Percentiles rank a stretch among this genome's conserved stretches.
These are phyloP conservation scores for Cepaea hortensis DNA, from an alignment of 2,888 invertebrate species.

Conservation along the genomic window DNA sequence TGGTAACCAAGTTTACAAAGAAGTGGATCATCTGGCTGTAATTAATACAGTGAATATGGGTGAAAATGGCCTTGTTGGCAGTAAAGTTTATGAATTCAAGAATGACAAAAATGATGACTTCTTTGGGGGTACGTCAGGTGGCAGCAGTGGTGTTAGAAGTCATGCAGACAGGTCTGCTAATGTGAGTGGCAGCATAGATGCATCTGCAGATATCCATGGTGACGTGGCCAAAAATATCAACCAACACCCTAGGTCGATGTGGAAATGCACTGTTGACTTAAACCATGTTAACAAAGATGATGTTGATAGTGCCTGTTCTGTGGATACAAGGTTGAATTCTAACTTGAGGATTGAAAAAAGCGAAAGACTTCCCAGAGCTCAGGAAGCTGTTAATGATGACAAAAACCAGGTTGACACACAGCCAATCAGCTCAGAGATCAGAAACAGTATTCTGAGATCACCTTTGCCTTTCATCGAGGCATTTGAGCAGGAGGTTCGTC, in stretches of 20 bases:
- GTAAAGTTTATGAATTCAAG: background rate
- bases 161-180: background rate
- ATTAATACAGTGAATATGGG: background rate
- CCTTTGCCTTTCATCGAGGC: constrained; percentile 22
- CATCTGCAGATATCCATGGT: background rate
- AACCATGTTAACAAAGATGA: background rate
- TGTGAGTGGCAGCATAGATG: background rate
- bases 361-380: background rate
- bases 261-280: background rate
- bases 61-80: too few relatives aligned
- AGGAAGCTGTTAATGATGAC: background rate
- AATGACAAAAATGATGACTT: background rate
- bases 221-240: background rate
- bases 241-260: background rate
- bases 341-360: background rate
- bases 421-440: background rate
- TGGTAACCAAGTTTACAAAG: background rate
- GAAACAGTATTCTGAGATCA: background rate
- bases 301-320: background rate
- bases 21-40: background rate
- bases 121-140: background rate
- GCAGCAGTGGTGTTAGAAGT: background rate
- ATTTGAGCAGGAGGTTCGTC: constrained; percentile 14
- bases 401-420: too few relatives aligned
- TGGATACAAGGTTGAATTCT: background rate